Percentiles rank a stretch among this genome's conserved stretches.
Conservation (phyloP, 2,888 invertebrate species). For the Iphiclides podalirius region DNA sequence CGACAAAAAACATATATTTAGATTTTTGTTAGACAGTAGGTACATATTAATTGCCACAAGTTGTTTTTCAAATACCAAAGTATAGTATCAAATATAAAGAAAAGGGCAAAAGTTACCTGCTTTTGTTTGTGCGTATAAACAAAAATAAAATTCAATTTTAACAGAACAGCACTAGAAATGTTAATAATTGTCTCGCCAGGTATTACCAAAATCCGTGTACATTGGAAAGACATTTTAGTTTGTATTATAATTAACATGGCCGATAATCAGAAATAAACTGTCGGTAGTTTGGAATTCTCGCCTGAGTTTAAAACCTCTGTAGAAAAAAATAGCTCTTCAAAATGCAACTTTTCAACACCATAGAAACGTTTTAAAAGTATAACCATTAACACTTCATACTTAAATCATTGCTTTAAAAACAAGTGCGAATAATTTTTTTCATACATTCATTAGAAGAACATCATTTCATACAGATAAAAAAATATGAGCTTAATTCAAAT, state of each 20-base stretch:
- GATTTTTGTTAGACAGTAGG: no score
- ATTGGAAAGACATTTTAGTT: conserved; percentile 47
- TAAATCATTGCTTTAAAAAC: conserved; percentile 17
- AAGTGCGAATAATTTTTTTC: conserved; percentile 8
- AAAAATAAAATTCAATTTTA: no score
- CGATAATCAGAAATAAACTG: conserved; percentile 51
- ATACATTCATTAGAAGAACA: no score
- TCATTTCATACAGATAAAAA: background rate
- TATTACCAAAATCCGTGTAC: conserved; percentile 44
- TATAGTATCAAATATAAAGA: no score
- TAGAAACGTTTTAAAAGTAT: no score
- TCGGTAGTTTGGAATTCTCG: conserved; percentile 33
- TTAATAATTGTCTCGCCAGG: conserved; percentile 35
- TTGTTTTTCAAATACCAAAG: no score
- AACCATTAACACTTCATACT: conserved; percentile 2
- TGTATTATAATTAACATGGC: conserved; percentile 44
- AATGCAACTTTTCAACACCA: no score
- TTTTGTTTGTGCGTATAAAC: no score
- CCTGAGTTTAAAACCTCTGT: conserved; percentile 58
- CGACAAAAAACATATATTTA: no score
- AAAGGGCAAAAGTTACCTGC: no score
- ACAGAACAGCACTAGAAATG: conserved; percentile 57
- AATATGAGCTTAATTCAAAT: background rate
- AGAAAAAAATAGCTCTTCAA: no score
- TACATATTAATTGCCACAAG: no score